phyloP scores from a whole-genome alignment of 2,888 invertebrate genomes.

The Eudemis profundana region DNA sequence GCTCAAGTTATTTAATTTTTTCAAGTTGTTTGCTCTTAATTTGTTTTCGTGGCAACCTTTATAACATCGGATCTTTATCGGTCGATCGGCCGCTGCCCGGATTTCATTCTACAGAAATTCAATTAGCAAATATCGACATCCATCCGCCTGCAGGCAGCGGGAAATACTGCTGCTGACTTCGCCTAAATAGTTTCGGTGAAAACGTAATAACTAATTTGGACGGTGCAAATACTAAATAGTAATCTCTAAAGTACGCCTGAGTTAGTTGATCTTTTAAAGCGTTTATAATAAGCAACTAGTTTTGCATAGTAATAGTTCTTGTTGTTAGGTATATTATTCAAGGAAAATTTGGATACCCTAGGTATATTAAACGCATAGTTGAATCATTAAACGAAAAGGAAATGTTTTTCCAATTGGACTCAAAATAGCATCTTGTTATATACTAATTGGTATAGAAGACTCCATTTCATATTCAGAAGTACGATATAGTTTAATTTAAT shows the following conservation, averaged over 20 bases:
- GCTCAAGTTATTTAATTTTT: conserved; percentile 13
- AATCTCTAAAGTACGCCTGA: background rate
- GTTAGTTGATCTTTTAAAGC: background rate
- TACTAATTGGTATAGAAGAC: background rate
- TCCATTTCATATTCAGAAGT: conserved; percentile 2
- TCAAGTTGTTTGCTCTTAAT: conserved; percentile 15
- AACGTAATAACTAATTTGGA: background rate
- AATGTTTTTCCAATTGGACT: background rate
- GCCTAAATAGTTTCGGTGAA: background rate
- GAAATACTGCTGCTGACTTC: conserved; percentile 1
- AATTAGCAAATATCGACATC: conserved; percentile 32
- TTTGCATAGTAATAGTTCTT: background rate
- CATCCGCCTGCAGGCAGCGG: conserved; percentile 11
- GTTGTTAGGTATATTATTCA: background rate
- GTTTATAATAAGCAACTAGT: background rate
- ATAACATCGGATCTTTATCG: conserved; percentile 27
- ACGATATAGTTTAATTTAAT: background rate
- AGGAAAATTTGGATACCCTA: background rate
- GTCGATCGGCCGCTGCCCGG: conserved; percentile 16
- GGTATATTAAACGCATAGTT: background rate
- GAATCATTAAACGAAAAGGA: background rate
- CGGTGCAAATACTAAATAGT: background rate
- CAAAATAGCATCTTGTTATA: conserved; percentile 4
- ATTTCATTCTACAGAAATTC: conserved; percentile 30
- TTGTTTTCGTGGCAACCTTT: conserved; percentile 16